Base-by-base conservation (phyloP, 2,797 vertebrate genomes). In the Pangasius krempfi region DNA sequence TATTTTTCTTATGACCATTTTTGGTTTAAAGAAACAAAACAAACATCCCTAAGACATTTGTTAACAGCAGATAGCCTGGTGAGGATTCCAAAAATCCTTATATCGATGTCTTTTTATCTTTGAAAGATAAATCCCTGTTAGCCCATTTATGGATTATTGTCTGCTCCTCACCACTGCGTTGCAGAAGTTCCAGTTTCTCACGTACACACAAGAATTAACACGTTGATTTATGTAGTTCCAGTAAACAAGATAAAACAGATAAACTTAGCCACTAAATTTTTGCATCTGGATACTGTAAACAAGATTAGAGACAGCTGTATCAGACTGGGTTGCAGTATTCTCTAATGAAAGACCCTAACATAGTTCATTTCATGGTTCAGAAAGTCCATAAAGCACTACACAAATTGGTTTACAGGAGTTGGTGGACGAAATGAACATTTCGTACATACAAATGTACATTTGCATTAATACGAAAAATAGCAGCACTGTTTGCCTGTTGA, bases 161-260 rank as follows among this genome's bases (percentile, higher is more conserved):
- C 22, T 20, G 8, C 12, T 12, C 70, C 20, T 73, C 9, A 73
- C 9, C 40, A 80, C n/a, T 0, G 7, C n/a, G 20, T 56, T 56
- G 16, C 22, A 27, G 52, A 30, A 25, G 16, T 64, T 79, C 12
- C 60, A 47, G 18, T 60, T 85, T 80, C 30, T 54, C 47, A 52
- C 27, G 3, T 33, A 78, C 33, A 30, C 52, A 30, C 75, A 9
- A 54, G 50, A 80, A 70, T 79, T 79, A 27, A 68, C 87, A 88
- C 56, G 6, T 44, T 50, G 16, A 50, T 80, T 44, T 47, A 22
- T 68, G 22, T 44, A 50, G 27, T 30, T 50, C 50, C 33, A 81
- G 4, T 81, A 72, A 85, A 86, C 75, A 86, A 85, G 47, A 20
- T 70, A 44, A 76, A 33, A n/a, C 64, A 88, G 50, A 44, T 79